phyloP scores from a whole-genome alignment of 2,797 vertebrate species.

The Neoniphon sammara region DNA sequence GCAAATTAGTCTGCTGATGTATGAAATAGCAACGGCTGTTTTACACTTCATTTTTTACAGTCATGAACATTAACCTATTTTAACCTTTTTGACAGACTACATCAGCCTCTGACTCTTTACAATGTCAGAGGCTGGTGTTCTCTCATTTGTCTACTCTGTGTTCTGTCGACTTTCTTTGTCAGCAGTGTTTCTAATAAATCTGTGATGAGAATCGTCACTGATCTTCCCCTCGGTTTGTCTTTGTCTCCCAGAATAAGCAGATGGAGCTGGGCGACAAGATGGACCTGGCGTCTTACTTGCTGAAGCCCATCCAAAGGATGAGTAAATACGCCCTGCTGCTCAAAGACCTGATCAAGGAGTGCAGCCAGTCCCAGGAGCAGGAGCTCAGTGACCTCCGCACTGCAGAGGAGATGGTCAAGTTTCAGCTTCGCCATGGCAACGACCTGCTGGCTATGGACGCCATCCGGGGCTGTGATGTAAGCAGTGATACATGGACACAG shows the following conservation, averaged over 20 bases:
- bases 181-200: too few relatives aligned
- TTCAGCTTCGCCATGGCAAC: slow-evolving; percentile 90
- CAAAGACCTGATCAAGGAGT: slow-evolving; percentile 88
- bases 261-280: slow-evolving; percentile 87
- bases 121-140: too few relatives aligned
- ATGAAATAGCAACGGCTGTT: too few relatives aligned
- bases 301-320: slow-evolving; percentile 91
- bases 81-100: too few relatives aligned
- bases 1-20: too few relatives aligned
- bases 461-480: slow-evolving; percentile 87
- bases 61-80: too few relatives aligned
- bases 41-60: too few relatives aligned
- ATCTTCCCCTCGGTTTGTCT: not conserved
- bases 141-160: too few relatives aligned
- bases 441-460: slow-evolving; percentile 91
- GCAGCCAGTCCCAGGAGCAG: slow-evolving; percentile 83
- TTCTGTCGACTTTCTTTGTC: too few relatives aligned
- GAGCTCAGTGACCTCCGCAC: slow-evolving; percentile 86
- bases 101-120: too few relatives aligned
- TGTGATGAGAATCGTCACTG: not conserved
- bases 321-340: slow-evolving; percentile 89
- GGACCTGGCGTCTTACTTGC: slow-evolving; percentile 89
- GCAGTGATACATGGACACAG: slow-evolving; percentile 29
- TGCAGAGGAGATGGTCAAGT: slow-evolving; percentile 87
- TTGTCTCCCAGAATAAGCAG: slow-evolving; percentile 82